These are phyloP conservation scores for Carollia perspicillata DNA, from an alignment of 2,113 vertebrate species.

Conservation along the genomic window DNA sequence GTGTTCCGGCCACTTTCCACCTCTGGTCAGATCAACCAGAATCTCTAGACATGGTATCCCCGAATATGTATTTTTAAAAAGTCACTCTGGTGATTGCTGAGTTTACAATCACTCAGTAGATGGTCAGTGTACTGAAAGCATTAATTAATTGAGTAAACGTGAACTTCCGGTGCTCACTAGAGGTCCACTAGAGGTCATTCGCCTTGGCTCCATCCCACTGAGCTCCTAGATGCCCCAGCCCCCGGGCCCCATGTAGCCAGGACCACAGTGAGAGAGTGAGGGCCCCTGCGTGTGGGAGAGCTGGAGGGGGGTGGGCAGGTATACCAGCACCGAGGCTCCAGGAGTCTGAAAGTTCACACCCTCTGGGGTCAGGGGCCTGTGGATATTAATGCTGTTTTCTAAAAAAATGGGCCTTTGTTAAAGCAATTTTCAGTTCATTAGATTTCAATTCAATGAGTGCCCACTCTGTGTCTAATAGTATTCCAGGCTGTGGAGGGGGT, in stretches of 20 bases:
- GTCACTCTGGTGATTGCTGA: not conserved
- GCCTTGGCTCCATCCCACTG: not conserved
- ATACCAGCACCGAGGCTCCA: no score
- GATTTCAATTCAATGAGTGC: slow-evolving; percentile 11
- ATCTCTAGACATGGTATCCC: not conserved
- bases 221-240: not conserved
- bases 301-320: rapidly evolving
- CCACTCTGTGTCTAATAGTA: not conserved
- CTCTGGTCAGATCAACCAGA: not conserved
- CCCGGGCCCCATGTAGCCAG: rapidly evolving
- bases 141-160: not conserved
- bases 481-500: not conserved
- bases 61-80: not conserved
- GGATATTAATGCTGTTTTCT: not conserved
- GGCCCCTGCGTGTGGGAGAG: not conserved
- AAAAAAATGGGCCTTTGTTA: not conserved
- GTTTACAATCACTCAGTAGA: not conserved
- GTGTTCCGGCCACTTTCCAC: not conserved
- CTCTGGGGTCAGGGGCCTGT: not conserved
- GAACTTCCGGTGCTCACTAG: not conserved
- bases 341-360: not conserved
- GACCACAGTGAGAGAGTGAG: no score
- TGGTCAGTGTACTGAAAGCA: not conserved
- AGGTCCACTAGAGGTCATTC: not conserved
- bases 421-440: slow-evolving; percentile 42